Evolutionary conservation across 2,797 vertebrate species (phyloP), one percentile per base, ranked within the genome.

Genomic region (Lacerta agilis): DNA sequence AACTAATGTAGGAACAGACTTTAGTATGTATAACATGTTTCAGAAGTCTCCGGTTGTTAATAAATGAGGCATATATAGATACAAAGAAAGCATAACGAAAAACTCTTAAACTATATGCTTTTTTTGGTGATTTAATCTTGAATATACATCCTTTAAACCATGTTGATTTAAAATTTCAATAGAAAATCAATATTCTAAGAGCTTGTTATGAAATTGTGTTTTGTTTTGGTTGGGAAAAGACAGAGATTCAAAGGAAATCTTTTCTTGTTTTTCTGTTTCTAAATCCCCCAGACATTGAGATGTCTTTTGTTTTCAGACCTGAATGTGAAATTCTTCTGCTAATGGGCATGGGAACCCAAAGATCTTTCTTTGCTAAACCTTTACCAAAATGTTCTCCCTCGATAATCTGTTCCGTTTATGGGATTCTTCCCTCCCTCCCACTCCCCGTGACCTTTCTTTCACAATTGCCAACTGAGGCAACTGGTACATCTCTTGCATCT

Each of bases 351-450:
- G 94, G 92, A 93, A 95, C 89, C 87, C 91, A 89, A 93, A 93
- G 93, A 94, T 93, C 91, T 92, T 91, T 95, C 91, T 95, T 92
- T 86, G 88, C 92, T 92, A 94, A 93, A 92, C 93, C 93, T 91
- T 94, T 93, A 94, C 86, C 49, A 86, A 94, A 89, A 86, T 94
- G 92, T 93, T 90, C 89, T 94, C 94, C 87, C 93, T 88, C 89
- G 88, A 92, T 94, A 95, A 95, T 94, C 91, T 90, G 93, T 88
- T 90, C 93, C 94, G 90, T 95, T 95, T 95, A 94, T 95, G 94
- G 93, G 90, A 90, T 90, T 94, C 91, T 92, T 92, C 11, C 15
- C 3, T 8, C 1, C 1, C 5, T 92, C 13, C 11, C 5, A 3
- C 3, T 3, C 17, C 17, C 15, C 88, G 90, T 94, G 95, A 95